These are phyloP conservation scores for Sinonovacula constricta DNA, from an alignment of 1,140 invertebrate genomes.

Conservation along the genomic window DNA sequence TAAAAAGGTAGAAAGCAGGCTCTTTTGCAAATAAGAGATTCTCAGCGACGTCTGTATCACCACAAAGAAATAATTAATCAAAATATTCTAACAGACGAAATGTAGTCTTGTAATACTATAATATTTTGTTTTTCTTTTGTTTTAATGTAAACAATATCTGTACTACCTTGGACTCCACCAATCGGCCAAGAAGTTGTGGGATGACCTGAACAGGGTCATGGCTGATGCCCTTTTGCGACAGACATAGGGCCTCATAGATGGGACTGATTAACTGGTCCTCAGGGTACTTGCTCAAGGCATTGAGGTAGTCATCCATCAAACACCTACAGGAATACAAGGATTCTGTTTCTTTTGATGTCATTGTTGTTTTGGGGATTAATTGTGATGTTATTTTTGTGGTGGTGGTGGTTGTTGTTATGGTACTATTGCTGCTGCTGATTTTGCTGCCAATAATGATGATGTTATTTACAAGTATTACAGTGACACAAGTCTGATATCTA, in stretches of 20 bases:
- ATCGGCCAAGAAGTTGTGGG: constrained; percentile 35
- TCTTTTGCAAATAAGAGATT: background rate
- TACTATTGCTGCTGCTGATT: background rate
- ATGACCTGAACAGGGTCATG: constrained; percentile 29
- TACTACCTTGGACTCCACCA: constrained; percentile 14
- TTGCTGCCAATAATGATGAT: background rate
- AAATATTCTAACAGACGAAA: background rate
- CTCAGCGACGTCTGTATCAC: background rate
- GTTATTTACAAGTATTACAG: background rate
- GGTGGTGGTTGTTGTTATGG: background rate
- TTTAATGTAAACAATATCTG: background rate
- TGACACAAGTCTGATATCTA: background rate
- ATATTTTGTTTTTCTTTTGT: background rate
- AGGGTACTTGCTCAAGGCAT: constrained; percentile 3
- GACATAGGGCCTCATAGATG: constrained; percentile 20
- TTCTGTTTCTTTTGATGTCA: background rate
- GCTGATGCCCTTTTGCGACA: constrained; percentile 40
- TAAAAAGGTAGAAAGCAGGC: background rate
- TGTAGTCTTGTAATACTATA: background rate
- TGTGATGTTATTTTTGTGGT: no score
- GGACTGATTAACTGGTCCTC: constrained; percentile 6
- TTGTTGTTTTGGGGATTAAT: no score
- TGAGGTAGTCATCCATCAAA: constrained; percentile 17
- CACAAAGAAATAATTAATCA: background rate
- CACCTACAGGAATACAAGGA: background rate